Percentiles rank a stretch among this genome's conserved stretches.
Conservation (phyloP, 1,140 invertebrate species). For the Drosophila novamexicana region DNA sequence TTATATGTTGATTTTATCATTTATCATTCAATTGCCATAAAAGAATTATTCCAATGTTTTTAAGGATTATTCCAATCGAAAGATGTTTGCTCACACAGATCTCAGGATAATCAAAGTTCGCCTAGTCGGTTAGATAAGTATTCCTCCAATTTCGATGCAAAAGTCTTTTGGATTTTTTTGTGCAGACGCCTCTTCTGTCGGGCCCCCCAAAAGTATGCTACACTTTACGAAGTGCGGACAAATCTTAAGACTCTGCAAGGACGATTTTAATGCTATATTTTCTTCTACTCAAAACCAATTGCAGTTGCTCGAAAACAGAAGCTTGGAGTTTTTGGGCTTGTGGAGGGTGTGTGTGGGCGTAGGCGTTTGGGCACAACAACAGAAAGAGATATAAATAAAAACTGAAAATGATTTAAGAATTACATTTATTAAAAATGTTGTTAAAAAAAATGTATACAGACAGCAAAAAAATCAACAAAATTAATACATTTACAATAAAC, state of each 20-base stretch:
- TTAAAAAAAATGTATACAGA: slow-evolving; percentile 81
- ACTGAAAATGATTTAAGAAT: slow-evolving; percentile 67
- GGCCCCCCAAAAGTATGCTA: slow-evolving; percentile 35
- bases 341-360: not conserved
- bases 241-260: not conserved
- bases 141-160: not conserved
- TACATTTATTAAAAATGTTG: slow-evolving; percentile 83
- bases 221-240: not conserved
- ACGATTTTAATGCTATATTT: not conserved
- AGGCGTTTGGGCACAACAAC: not conserved
- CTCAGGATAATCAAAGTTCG: too few species aligned
- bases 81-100: too few species aligned
- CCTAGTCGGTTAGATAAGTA: too few species aligned
- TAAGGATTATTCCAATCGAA: too few species aligned
- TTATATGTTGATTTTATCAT: not conserved
- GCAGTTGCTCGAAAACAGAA: slow-evolving; percentile 1
- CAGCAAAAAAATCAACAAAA: slow-evolving; percentile 83
- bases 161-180: not conserved
- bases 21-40: too few species aligned
- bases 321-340: not conserved
- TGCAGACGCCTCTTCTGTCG: not conserved
- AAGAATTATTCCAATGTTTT: too few species aligned
- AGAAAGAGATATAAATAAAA: not conserved
- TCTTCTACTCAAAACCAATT: not conserved
- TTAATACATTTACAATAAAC: slow-evolving; percentile 83